These are phyloP conservation scores for Sesia apiformis DNA, from an alignment of 2,888 invertebrate genomes.

Conservation along the genomic window DNA sequence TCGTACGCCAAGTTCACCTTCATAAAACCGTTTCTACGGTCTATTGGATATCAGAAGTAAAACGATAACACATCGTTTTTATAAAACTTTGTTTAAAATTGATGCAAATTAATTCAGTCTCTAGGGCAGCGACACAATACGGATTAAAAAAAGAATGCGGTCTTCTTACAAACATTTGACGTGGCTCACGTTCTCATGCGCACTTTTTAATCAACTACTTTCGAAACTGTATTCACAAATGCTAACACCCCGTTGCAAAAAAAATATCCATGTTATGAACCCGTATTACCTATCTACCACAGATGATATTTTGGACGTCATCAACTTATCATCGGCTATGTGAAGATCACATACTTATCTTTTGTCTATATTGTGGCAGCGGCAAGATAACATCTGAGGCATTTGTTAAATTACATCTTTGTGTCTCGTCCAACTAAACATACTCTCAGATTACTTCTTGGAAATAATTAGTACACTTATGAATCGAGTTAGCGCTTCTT, in stretches of 20 bases:
- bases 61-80: background rate
- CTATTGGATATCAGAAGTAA: background rate
- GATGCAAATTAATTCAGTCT: conserved; percentile 52
- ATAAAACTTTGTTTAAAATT: conserved; percentile 15
- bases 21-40: background rate
- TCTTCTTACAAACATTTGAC: too few species aligned
- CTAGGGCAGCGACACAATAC: conserved; percentile 25
- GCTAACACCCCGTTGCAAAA: too few species aligned
- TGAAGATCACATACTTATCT: background rate
- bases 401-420: conserved; percentile 36
- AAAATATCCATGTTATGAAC: too few species aligned
- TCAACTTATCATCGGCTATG: too few species aligned
- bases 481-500: conserved; percentile 13
- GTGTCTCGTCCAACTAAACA: conserved; percentile 22
- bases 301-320: too few species aligned
- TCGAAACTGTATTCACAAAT: too few species aligned
- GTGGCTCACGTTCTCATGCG: too few species aligned
- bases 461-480: conserved; percentile 34
- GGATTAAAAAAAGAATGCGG: too few species aligned
- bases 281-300: too few species aligned
- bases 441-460: conserved; percentile 31
- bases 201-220: too few species aligned
- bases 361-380: conserved; percentile 4
- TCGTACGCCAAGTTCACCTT: background rate
- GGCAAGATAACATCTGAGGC: conserved; percentile 44